A percentile compares a stretch with the other conserved stretches of the same genome.
phyloP scores from a whole-genome alignment of 2,888 invertebrate species.

The Caenorhabditis drosophilae region DNA sequence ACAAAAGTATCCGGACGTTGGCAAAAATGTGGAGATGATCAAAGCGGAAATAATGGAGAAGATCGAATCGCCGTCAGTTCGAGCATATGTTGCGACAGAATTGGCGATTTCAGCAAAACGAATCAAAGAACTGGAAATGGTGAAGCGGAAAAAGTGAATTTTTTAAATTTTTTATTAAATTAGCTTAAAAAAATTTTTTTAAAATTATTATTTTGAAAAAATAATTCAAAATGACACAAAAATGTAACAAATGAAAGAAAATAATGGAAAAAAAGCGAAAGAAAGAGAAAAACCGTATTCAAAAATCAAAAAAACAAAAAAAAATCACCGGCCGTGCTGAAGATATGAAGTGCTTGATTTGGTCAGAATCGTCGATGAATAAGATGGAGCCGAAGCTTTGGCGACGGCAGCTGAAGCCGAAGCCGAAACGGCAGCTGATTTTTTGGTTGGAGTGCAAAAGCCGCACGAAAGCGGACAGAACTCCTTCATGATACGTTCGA shows the following conservation, averaged over 20 bases:
- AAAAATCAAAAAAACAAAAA: neutral
- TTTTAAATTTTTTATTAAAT: neutral
- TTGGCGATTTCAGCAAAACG: constrained; percentile 19
- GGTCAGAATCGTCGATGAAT: constrained; percentile 28
- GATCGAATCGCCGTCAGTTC: constrained; percentile 30
- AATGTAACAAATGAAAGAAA: no score
- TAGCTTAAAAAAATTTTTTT: neutral
- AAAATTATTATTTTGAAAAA: no score
- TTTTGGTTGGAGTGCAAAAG: constrained; percentile 46
- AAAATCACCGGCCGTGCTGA: constrained; percentile 12
- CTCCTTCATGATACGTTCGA: constrained; percentile 67
- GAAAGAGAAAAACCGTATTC: neutral
- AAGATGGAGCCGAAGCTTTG: constrained; percentile 31
- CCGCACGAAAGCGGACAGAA: constrained; percentile 49
- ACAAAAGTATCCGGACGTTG: constrained; percentile 20
- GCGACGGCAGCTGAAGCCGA: neutral
- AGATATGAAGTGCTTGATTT: constrained; percentile 30
- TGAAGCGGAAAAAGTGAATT: constrained; percentile 10
- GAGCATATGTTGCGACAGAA: constrained; percentile 30
- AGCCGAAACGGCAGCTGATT: no score
- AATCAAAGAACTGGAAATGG: constrained; percentile 13
- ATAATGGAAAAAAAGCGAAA: no score
- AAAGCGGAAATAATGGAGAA: constrained; percentile 27
- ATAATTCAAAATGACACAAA: no score
- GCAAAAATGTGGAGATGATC: constrained; percentile 9